Evolutionary conservation across 2,113 vertebrate genomes (phyloP).

Genomic region (Pteruthius melanotis): DNA sequence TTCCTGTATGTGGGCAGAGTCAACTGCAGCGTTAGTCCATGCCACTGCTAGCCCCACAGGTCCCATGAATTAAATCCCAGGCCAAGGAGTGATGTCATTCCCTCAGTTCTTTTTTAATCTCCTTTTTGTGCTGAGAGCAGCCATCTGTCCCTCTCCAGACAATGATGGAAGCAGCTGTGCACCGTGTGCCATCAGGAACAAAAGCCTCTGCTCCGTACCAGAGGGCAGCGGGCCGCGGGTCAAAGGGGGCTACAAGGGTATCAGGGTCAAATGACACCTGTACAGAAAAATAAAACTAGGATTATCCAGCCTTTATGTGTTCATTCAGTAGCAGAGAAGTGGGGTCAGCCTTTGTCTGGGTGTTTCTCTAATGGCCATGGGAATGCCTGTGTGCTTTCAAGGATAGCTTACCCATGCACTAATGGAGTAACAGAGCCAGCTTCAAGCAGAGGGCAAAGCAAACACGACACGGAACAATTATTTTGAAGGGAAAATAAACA

Average conservation of each 20-base stretch:
- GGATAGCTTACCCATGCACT: not conserved
- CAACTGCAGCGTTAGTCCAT: not conserved
- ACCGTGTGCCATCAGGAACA: constrained; percentile 1
- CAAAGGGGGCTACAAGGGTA: not conserved
- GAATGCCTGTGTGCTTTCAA: not conserved
- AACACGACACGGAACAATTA: not conserved
- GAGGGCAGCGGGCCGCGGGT: not conserved
- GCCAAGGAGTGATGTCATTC: not conserved
- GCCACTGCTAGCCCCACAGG: not conserved
- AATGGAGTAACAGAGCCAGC: not conserved
- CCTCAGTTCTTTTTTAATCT: constrained; percentile 20
- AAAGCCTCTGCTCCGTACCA: not conserved
- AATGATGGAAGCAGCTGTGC: constrained; percentile 35
- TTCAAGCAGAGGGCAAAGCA: not conserved
- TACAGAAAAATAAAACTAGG: not conserved
- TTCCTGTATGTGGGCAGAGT: not conserved
- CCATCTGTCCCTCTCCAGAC: constrained; percentile 60
- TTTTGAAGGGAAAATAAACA: not conserved
- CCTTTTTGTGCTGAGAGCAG: constrained; percentile 27
- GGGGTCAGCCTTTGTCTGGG: not conserved
- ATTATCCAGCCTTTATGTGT: not conserved
- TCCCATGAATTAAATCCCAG: not conserved
- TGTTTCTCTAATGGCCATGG: not conserved
- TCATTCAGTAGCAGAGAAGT: not conserved
- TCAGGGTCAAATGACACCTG: constrained; percentile 29